A percentile compares a stretch with the other conserved stretches of the same genome.
Conservation (phyloP, 1,140 invertebrate genomes). For the Brachionus rotundiformis region DNA sequence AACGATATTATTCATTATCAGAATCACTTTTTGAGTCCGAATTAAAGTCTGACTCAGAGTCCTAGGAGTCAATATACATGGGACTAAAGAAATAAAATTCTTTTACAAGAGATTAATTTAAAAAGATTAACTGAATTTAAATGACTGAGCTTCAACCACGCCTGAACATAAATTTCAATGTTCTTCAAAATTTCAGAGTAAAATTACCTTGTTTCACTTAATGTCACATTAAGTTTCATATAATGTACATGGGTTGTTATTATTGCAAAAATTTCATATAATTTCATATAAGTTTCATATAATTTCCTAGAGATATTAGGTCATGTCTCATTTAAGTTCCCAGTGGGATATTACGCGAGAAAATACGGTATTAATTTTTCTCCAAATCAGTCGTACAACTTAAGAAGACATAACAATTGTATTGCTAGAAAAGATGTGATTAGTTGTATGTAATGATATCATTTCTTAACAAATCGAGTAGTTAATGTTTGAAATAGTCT, state of each 20-base stretch:
- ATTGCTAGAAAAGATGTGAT: too few species aligned
- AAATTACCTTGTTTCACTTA: neutral
- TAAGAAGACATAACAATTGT: too few species aligned
- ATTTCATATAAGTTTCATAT: neutral
- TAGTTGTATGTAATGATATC: too few species aligned
- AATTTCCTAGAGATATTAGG: neutral
- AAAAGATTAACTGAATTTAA: too few species aligned
- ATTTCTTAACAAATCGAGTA: too few species aligned
- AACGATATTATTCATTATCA: neutral
- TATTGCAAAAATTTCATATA: slow-evolving; percentile 18
- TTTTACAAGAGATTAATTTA: too few species aligned
- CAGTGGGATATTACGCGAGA: neutral
- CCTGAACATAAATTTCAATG: neutral
- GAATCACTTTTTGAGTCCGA: neutral
- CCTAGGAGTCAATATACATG: neutral
- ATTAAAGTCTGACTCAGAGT: neutral
- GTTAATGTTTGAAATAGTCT: too few species aligned
- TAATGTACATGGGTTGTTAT: neutral
- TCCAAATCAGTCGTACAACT: too few species aligned
- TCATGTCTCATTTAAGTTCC: neutral
- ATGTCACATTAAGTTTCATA: neutral
- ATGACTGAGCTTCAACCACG: neutral
- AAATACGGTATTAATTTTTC: neutral
- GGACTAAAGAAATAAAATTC: too few species aligned
- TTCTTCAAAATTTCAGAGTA: neutral